phyloP scores from a whole-genome alignment of 1,140 invertebrate genomes.

The Dinothrombium tinctorium region DNA sequence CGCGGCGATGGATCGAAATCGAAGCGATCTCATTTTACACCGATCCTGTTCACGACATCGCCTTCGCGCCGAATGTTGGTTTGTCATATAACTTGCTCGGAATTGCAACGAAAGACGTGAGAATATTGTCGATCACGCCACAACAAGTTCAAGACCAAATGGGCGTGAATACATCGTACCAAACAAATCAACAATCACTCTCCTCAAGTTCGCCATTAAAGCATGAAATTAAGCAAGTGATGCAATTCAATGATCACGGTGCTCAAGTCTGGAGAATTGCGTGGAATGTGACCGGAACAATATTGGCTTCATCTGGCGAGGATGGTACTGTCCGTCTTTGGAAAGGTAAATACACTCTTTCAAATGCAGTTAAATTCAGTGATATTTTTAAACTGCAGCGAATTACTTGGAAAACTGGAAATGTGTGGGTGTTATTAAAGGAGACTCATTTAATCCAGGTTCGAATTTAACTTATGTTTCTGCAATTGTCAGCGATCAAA shows the following conservation, averaged over 20 bases:
- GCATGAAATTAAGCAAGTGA: constrained; percentile 44
- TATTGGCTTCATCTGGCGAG: constrained; percentile 78
- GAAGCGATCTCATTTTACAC: constrained; percentile 44
- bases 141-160: constrained; percentile 1
- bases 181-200: not conserved
- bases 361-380: not conserved
- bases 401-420: constrained; percentile 73
- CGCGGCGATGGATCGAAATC: constrained; percentile 49
- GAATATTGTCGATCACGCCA: constrained; percentile 31
- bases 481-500: not conserved
- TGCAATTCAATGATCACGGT: constrained; percentile 58
- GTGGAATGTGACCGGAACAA: constrained; percentile 85
- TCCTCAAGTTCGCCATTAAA: not conserved
- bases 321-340: constrained; percentile 78
- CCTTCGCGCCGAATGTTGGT: constrained; percentile 89
- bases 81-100: constrained; percentile 75
- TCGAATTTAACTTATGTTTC: not conserved
- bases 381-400: constrained; percentile 33
- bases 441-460: not conserved
- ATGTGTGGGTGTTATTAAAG: constrained; percentile 54
- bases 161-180: not conserved
- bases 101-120: constrained; percentile 64
- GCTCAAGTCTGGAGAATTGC: constrained; percentile 55
- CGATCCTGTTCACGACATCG: constrained; percentile 78
- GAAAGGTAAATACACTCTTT: constrained; percentile 39